phyloP scores from a whole-genome alignment of 2,888 invertebrate genomes.

The Lasioglossum lativentre region DNA sequence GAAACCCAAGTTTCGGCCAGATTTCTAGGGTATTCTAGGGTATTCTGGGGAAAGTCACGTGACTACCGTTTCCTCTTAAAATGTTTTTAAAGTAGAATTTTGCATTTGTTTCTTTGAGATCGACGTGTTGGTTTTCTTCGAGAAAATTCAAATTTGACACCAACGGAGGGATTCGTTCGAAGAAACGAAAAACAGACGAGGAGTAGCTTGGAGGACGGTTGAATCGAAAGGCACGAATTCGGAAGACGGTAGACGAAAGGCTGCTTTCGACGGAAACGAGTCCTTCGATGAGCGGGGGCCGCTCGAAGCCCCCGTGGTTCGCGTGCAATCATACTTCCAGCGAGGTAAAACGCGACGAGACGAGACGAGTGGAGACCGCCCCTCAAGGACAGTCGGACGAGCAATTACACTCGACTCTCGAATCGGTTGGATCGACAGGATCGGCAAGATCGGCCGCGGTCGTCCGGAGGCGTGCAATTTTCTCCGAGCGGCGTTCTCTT shows the following conservation, averaged over 20 bases:
- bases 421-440: neutral
- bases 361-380: constrained; percentile 11
- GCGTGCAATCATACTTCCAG: neutral
- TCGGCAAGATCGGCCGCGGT: neutral
- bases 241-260: neutral
- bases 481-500: constrained; percentile 72
- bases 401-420: constrained; percentile 32
- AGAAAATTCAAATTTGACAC: no score
- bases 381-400: constrained; percentile 35
- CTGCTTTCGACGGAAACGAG: neutral
- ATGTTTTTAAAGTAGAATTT: no score
- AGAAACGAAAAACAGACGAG: neutral
- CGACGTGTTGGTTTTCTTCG: no score
- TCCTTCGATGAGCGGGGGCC: neutral
- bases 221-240: no score
- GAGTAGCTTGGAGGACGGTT: no score
- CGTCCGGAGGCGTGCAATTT: constrained; percentile 22
- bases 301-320: neutral
- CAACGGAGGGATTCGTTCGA: no score
- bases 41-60: no score
- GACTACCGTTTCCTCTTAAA: no score
- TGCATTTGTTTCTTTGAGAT: no score
- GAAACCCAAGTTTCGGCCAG: no score
- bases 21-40: no score
- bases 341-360: neutral